Conservation (phyloP, 2,797 vertebrate genomes). For the Centroberyx gerrardi region DNA sequence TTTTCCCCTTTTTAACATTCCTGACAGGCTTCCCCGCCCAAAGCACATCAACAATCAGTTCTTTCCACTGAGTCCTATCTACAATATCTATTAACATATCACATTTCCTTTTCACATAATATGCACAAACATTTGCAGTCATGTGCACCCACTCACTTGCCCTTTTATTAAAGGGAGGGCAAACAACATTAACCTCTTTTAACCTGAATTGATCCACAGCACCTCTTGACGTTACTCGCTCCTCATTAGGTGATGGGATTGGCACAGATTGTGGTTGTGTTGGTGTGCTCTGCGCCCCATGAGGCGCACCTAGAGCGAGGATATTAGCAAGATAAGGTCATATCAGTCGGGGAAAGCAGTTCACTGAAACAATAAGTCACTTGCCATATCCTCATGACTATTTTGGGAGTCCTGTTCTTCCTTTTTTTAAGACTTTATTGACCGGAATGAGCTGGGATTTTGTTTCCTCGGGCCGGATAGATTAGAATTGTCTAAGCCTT, state of each 20-base stretch:
- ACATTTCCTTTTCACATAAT: constrained; percentile 1
- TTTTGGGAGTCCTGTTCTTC: constrained; percentile 2
- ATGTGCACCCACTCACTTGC: constrained; percentile 34
- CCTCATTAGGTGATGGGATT: constrained; percentile 44
- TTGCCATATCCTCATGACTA: constrained; percentile 29
- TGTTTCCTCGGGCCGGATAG: constrained; percentile 45
- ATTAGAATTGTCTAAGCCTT: constrained; percentile 53
- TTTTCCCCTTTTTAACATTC: constrained; percentile 5
- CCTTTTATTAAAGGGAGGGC: constrained; percentile 50
- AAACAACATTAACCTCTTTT: constrained; percentile 65
- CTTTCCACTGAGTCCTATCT: neutral
- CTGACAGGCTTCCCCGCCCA: neutral
- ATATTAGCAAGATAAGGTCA: constrained; percentile 41
- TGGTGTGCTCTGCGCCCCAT: neutral
- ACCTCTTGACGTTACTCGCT: constrained; percentile 28
- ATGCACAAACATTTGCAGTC: constrained; percentile 42
- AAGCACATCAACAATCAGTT: neutral
- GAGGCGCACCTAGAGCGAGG: neutral
- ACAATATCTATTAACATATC: constrained; percentile 1
- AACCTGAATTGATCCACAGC: constrained; percentile 56
- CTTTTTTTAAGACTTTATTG: constrained; percentile 45
- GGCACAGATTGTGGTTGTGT: constrained; percentile 6
- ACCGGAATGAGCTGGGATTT: constrained; percentile 49
- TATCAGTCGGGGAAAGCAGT: constrained; percentile 37
- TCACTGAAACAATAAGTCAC: constrained; percentile 35